phyloP scores from a whole-genome alignment of 2,113 vertebrate genomes.

The Eretmochelys imbricata region DNA sequence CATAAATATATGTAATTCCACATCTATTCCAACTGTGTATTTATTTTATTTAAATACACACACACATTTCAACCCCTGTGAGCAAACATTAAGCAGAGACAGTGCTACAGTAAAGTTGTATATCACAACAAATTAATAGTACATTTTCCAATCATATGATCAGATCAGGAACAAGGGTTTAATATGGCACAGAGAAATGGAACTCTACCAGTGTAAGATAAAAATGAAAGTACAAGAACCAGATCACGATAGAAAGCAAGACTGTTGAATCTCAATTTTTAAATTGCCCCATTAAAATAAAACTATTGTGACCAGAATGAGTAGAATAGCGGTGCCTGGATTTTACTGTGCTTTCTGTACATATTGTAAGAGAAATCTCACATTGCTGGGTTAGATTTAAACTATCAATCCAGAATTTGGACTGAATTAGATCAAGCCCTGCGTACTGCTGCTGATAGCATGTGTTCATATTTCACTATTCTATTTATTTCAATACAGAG shows the following conservation, averaged over 20 bases:
- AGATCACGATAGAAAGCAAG: not conserved
- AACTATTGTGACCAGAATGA: not conserved
- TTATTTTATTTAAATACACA: not conserved
- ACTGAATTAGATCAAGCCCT: constrained; percentile 20
- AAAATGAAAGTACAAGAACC: not conserved
- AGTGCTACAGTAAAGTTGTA: not conserved
- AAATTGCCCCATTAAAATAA: not conserved
- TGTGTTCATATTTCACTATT: constrained; percentile 22
- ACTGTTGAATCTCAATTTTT: not conserved
- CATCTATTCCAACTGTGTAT: not conserved
- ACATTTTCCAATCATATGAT: not conserved
- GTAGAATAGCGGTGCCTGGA: not conserved
- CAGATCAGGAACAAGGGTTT: not conserved
- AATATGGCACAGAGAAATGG: rapidly evolving
- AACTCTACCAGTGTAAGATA: not conserved
- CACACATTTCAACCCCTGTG: not conserved
- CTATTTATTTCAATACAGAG: constrained; percentile 30
- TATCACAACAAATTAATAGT: not conserved
- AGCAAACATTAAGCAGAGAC: not conserved
- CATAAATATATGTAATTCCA: not conserved
- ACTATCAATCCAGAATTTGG: not conserved
- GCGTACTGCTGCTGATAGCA: not conserved
- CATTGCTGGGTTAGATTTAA: not conserved
- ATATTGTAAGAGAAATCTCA: not conserved
- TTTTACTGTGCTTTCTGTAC: not conserved